Conservation (phyloP, 2,888 invertebrate genomes). For the Agrotis puta region DNA sequence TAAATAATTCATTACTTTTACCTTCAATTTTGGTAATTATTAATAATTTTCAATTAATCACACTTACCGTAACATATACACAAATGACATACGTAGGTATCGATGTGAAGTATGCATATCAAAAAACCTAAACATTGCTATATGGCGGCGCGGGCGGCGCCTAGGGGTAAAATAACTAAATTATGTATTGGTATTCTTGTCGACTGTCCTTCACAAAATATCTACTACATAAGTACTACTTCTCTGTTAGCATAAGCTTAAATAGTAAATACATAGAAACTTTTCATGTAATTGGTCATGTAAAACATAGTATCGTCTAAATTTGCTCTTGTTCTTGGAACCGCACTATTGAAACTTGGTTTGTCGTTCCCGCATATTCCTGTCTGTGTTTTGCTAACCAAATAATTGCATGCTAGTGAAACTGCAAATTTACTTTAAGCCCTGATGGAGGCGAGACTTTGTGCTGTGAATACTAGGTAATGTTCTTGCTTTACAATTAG, state of each 20-base stretch:
- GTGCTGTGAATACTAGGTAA: background rate
- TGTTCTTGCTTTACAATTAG: too few relatives aligned
- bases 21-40: too few relatives aligned
- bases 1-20: too few relatives aligned
- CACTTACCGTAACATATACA: too few relatives aligned
- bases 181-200: too few relatives aligned
- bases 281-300: background rate
- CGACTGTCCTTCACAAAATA: background rate
- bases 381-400: conserved; percentile 18
- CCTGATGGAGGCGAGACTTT: background rate
- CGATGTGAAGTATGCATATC: too few relatives aligned
- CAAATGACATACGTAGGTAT: too few relatives aligned
- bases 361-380: conserved; percentile 28
- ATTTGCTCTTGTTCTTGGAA: conserved; percentile 9
- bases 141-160: too few relatives aligned
- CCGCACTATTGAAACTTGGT: conserved; percentile 21
- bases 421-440: conserved; percentile 3
- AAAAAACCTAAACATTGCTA: too few relatives aligned
- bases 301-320: background rate
- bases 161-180: too few relatives aligned
- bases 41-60: too few relatives aligned
- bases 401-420: conserved; percentile 30
- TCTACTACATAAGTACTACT: too few relatives aligned
- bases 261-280: background rate
- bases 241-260: background rate